These are phyloP conservation scores for Lacerta viridis DNA, from an alignment of 2,797 vertebrate genomes.

Conservation along the genomic window DNA sequence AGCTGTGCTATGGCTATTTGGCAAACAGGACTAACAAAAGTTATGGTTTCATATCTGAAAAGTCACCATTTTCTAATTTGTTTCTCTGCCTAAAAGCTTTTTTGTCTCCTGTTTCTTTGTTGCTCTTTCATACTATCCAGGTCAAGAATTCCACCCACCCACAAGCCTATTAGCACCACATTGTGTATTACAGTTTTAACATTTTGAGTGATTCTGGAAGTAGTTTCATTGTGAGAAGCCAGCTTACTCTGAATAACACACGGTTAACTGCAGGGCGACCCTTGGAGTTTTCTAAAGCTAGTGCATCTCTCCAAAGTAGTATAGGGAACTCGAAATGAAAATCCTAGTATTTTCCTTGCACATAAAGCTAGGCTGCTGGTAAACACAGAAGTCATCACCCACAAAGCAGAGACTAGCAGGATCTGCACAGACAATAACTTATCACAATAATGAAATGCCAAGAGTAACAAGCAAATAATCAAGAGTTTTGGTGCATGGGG, in stretches of 20 bases:
- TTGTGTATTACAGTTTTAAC: not conserved
- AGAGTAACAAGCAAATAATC: too few relatives aligned
- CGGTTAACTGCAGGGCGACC: not conserved
- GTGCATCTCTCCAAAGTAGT: not conserved
- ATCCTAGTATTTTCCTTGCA: not conserved
- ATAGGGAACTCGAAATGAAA: not conserved
- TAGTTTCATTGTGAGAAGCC: not conserved
- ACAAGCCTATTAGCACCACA: not conserved
- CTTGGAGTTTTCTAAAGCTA: not conserved
- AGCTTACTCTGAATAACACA: not conserved
- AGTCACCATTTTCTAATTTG: not conserved
- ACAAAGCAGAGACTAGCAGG: not conserved
- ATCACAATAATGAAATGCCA: too few relatives aligned
- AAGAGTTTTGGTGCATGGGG: too few relatives aligned
- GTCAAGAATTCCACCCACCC: too few relatives aligned
- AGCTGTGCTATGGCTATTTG: slow-evolving; percentile 23
- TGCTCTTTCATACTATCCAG: not conserved
- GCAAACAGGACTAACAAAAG: slow-evolving; percentile 30
- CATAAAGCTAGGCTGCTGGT: not conserved
- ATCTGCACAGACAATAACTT: too few relatives aligned
- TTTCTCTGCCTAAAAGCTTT: not conserved
- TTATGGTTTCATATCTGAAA: slow-evolving; percentile 7
- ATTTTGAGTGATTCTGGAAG: not conserved
- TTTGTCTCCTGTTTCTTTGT: not conserved
- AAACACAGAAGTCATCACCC: not conserved